Percentiles rank a stretch among this genome's conserved stretches.
phyloP scores from a whole-genome alignment of 2,888 invertebrate genomes.

The Euzetes globulus region DNA sequence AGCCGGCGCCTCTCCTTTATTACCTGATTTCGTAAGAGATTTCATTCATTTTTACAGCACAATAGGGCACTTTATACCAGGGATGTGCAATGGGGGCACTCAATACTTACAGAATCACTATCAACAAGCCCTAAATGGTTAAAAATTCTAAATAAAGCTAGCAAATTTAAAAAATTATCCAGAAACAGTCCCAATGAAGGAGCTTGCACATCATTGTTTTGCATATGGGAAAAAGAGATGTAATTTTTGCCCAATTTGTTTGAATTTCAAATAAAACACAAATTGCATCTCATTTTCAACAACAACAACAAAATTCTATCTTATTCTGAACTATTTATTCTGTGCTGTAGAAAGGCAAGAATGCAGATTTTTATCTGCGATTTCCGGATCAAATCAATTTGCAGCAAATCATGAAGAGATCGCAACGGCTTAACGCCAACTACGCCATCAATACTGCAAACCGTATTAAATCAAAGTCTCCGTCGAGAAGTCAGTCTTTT shows the following conservation, averaged over 20 bases:
- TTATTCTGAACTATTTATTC: conserved; percentile 1
- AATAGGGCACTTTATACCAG: neutral
- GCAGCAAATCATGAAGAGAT: conserved; percentile 41
- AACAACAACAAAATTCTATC: neutral
- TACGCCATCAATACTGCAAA: conserved; percentile 42
- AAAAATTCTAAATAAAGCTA: too few species aligned
- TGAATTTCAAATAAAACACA: neutral
- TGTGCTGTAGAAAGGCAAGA: conserved; percentile 46
- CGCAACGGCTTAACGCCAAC: conserved; percentile 42
- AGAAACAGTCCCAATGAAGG: too few species aligned
- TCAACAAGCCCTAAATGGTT: too few species aligned
- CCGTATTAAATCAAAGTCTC: conserved; percentile 40
- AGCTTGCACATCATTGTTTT: neutral
- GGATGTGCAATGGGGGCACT: neutral
- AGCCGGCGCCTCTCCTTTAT: conserved; percentile 58
- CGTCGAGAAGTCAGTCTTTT: conserved; percentile 39
- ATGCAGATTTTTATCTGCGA: conserved; percentile 48
- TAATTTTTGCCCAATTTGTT: neutral
- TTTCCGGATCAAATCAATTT: conserved; percentile 46
- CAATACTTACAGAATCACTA: too few species aligned
- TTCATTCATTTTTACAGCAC: neutral
- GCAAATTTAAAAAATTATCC: too few species aligned
- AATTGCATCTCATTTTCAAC: neutral
- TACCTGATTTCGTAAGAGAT: conserved; percentile 53
- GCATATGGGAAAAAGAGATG: neutral